Evolutionary conservation across 1,140 invertebrate species (phyloP).

Genomic region (Drosophila sproati): DNA sequence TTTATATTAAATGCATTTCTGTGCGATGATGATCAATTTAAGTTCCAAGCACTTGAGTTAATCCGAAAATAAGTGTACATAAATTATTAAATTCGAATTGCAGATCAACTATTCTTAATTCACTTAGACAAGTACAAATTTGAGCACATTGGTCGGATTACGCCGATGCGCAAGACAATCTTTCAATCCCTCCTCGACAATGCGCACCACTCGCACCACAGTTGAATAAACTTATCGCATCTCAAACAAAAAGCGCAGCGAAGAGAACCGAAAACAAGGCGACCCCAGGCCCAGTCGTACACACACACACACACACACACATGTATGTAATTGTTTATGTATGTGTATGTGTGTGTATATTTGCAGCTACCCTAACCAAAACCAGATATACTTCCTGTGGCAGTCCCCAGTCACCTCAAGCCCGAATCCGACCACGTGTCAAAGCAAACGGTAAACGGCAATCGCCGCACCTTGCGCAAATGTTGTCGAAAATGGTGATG

Average conservation of each 20-base stretch:
- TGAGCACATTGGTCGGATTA: slow-evolving; percentile 46
- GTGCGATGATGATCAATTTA: not conserved
- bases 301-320: slow-evolving; percentile 1
- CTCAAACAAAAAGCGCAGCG: slow-evolving; percentile 77
- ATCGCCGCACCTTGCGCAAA: slow-evolving; percentile 71
- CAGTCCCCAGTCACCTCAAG: slow-evolving; percentile 33
- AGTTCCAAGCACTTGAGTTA: not conserved
- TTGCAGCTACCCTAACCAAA: slow-evolving; percentile 20
- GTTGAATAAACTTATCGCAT: slow-evolving; percentile 43
- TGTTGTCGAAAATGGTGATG: slow-evolving; percentile 52
- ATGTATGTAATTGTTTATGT: too few relatives aligned
- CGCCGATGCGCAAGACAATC: slow-evolving; percentile 49
- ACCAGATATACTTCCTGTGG: slow-evolving; percentile 46
- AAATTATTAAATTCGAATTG: slow-evolving; percentile 31
- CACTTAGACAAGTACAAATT: slow-evolving; percentile 4
- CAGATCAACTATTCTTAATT: slow-evolving; percentile 37
- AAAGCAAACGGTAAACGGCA: slow-evolving; percentile 69
- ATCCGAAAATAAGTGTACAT: slow-evolving; percentile 21
- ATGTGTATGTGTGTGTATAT: not conserved
- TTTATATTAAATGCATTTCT: not conserved
- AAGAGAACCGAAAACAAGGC: slow-evolving; percentile 15
- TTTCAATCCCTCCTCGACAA: slow-evolving; percentile 70
- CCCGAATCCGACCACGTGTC: slow-evolving; percentile 59
- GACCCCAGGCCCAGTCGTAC: slow-evolving; percentile 38
- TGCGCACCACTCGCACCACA: slow-evolving; percentile 21